Conservation (phyloP, 2,113 vertebrate genomes). For the Psittacus erithacus region DNA sequence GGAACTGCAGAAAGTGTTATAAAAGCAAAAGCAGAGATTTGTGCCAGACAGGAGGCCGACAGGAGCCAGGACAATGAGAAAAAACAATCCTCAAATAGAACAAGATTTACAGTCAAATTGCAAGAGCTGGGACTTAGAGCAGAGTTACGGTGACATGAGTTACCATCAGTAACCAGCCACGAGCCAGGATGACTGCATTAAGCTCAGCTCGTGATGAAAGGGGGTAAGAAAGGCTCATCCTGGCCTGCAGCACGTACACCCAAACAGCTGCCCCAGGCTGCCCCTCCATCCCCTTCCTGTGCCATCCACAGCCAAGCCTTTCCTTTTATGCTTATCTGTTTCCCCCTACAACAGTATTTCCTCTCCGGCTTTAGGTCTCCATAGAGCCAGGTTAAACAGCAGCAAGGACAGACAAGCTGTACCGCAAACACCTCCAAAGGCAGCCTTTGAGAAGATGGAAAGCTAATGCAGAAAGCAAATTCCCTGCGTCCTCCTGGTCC, state of each 20-base stretch:
- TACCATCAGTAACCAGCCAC: background rate
- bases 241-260: background rate
- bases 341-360: background rate
- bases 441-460: background rate
- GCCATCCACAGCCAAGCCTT: background rate
- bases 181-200: background rate
- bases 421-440: background rate
- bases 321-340: background rate
- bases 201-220: background rate
- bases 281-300: background rate
- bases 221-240: background rate
- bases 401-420: background rate
- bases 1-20: background rate
- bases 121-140: background rate
- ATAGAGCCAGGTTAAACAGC: background rate
- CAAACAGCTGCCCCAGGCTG: background rate
- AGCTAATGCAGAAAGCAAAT: background rate
- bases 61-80: background rate
- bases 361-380: background rate
- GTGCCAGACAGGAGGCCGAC: background rate
- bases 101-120: background rate
- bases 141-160: background rate
- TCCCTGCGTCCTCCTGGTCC: rapidly evolving
- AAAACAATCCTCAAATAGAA: background rate
- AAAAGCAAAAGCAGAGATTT: constrained; percentile 4